A percentile compares a stretch with the other conserved stretches of the same genome.
Conservation (phyloP, 37 sponge, comb jelly and placozoan species). For the Ephydatia muelleri region DNA sequence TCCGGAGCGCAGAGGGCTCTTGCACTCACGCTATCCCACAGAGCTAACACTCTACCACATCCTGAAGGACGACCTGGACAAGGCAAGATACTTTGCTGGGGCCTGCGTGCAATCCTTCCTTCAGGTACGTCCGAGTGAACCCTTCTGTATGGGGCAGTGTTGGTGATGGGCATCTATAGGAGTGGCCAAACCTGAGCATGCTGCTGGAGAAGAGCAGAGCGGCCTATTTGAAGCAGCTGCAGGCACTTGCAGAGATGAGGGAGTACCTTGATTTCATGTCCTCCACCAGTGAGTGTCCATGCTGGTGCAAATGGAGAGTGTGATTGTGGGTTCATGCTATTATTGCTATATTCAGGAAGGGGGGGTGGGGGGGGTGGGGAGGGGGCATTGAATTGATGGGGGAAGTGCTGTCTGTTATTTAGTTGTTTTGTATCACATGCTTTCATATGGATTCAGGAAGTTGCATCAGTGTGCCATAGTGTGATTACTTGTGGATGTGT, state of each 20-base stretch:
- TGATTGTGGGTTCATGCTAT: too few relatives aligned
- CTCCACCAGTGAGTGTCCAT: constrained; percentile 32
- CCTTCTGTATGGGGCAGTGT: background rate
- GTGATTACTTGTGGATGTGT: background rate
- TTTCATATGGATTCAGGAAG: too few relatives aligned
- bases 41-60: constrained; percentile 78
- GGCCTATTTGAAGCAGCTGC: constrained; percentile 66
- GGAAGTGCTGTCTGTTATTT: background rate
- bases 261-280: constrained; percentile 83
- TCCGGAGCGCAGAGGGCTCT: constrained; percentile 19
- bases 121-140: too few relatives aligned
- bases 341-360: too few relatives aligned
- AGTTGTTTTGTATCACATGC: too few relatives aligned
- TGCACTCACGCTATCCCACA: constrained; percentile 67
- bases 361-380: too few relatives aligned
- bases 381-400: too few relatives aligned
- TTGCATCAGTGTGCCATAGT: background rate
- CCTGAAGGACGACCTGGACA: constrained; percentile 76
- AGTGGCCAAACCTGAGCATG: constrained; percentile 70
- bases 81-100: constrained; percentile 80
- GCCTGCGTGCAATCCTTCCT: constrained; percentile 62
- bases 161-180: constrained; percentile 33
- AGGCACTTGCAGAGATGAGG: constrained; percentile 78
- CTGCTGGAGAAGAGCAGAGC: constrained; percentile 68
- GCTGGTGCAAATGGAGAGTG: too few relatives aligned